Base-by-base conservation (phyloP, 2,113 vertebrate genomes). In the Myotis davidii region DNA sequence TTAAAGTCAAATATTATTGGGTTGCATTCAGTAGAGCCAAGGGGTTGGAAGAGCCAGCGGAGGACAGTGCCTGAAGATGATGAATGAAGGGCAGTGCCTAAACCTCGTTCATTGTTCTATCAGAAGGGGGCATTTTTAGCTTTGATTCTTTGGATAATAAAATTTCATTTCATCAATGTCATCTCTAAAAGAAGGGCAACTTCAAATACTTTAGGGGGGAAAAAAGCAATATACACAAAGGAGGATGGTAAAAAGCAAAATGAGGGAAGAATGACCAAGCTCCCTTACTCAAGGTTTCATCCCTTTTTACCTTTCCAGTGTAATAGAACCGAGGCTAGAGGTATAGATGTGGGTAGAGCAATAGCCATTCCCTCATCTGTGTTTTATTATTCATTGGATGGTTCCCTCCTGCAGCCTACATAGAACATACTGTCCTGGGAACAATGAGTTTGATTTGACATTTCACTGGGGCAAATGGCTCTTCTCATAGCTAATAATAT, bases 391-490 rank as follows among this genome's bases (percentile, higher is more conserved):
- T 93, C 79, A 86, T 18, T 32, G 27, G 69, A 48, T 91, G 45
- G 74, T 59, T 95, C 74, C 64, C 77, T 84, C 72, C 45, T 87
- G 34, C 67, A 94, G 48, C 65, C 95, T 90, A 85, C 76, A 90
- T 21, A 54, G 90, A 90, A 87, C 52, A 50, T 9, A 56, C 16
- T 10, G 17, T 74, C 39, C 48, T 29, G 10, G 39, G 86, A 95
- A 64, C 6, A 94, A 64, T 5, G 59, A 92, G 65, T 81, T 54
- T 54, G 32, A 52, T 34, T 37, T 85, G 85, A 95, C 59, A 92
- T 92, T 88, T 95, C 88, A 70, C 34, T 50, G 54, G 65, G 84
- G 65, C 65, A 95, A 96, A 77, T 77, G 39, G 74, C 13, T 95
- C 70, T 76, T 52, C 37, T 77, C 56, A 76, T 7, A 85, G 39